These are phyloP conservation scores for Drosophila seclusa DNA, from an alignment of 2,888 invertebrate species.

Conservation along the genomic window DNA sequence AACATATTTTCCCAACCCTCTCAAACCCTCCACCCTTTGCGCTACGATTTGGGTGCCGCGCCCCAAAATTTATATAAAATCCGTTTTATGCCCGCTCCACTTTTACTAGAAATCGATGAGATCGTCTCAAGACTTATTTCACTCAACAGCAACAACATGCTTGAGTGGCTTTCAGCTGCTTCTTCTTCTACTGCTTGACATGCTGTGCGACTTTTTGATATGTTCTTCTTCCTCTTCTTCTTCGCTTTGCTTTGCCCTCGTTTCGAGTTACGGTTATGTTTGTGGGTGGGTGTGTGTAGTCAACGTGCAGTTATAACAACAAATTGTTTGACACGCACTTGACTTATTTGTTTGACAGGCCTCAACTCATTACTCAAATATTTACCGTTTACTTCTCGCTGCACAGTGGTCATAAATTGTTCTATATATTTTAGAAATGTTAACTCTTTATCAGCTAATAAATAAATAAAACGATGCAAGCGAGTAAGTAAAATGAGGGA, in stretches of 20 bases:
- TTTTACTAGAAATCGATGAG: slow-evolving; percentile 40
- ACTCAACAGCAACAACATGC: slow-evolving; percentile 3
- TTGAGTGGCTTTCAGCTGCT: slow-evolving; percentile 13
- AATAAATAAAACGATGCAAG: background rate
- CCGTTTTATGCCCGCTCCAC: background rate
- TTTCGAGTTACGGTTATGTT: slow-evolving; percentile 31
- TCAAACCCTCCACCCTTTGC: background rate
- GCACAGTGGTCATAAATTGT: background rate
- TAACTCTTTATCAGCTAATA: background rate
- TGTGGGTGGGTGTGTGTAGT: slow-evolving; percentile 12
- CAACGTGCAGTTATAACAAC: slow-evolving; percentile 34
- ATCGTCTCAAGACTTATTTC: slow-evolving; percentile 32
- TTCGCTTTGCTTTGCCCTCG: slow-evolving; percentile 26
- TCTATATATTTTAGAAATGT: background rate
- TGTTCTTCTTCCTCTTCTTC: slow-evolving; percentile 19
- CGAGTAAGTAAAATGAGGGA: background rate
- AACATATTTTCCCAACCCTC: background rate
- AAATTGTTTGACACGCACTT: slow-evolving; percentile 43
- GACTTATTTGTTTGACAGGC: slow-evolving; percentile 33
- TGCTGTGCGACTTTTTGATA: slow-evolving; percentile 25
- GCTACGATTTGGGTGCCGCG: slow-evolving; percentile 39
- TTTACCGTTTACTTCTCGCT: background rate
- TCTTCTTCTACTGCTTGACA: slow-evolving; percentile 21
- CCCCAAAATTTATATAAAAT: slow-evolving; percentile 48
- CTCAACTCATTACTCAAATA: slow-evolving; percentile 2